Base-by-base conservation (phyloP, 1,140 invertebrate genomes). In the Dendroctonus ponderosae region DNA sequence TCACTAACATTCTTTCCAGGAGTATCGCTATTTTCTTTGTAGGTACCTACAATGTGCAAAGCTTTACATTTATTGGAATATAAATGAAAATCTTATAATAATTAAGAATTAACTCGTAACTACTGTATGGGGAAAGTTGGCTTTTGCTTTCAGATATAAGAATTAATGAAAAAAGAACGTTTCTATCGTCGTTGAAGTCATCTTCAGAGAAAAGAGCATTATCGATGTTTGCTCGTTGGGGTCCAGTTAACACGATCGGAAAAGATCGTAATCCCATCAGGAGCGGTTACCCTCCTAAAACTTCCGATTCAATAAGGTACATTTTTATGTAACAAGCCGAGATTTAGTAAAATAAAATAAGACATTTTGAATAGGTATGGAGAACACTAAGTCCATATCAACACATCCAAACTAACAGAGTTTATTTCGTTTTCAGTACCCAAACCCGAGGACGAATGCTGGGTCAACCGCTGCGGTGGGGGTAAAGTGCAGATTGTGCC, bases 391-490 rank as follows among this genome's bases (percentile, higher is more conserved):
- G 3, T 58, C 39, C 26, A 26, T 26, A 26, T 26, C 1, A 26
- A 26, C 26, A 26, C 3, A 3, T 26, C 26, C 26, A 26, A 26
- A 26, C 26, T 26, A 26, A 26, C 26, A 26, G 26, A 26, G 26
- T 26, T 26, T 26, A 26, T 26, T 26, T 26, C n/a, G 11, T 43
- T 67, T 67, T 68, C 58, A 64, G 61, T 42, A 52, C 67, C 39
- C 65, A 70, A 40, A 58, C 67, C n/a, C 69, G 67, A 62, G 66
- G 71, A 38, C 26, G 69, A 56, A 70, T 71, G 50, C 59, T 69
- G 7, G 75, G 75, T 42, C 72, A 75, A 63, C 75, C 75, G 37
- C 66, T 76, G 8, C 68, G 75, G 62, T 76, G 75, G 75, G 75
- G 75, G 57, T 75, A 70, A 66, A 42, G 14, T 38, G 57, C 48